These are phyloP conservation scores for Genyomyrus donnyi DNA, from an alignment of 2,113 vertebrate species.

Conservation along the genomic window DNA sequence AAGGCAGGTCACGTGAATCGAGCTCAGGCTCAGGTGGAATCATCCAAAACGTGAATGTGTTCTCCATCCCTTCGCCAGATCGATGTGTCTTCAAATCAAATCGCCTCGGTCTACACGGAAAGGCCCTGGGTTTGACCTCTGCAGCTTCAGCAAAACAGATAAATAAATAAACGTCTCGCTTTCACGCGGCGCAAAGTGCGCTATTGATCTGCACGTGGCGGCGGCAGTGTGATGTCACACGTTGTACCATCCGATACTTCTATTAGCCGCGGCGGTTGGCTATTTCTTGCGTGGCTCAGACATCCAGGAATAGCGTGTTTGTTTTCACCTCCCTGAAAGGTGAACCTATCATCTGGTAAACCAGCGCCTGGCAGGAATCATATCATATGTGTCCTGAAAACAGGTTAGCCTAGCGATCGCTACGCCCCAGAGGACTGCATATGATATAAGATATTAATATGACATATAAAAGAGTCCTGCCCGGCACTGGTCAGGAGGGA, in stretches of 20 bases:
- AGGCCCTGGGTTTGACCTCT: constrained; percentile 23
- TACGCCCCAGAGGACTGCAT: neutral
- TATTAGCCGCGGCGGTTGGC: neutral
- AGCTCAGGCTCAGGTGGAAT: constrained; percentile 30
- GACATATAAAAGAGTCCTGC: neutral
- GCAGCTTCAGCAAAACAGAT: constrained; percentile 33
- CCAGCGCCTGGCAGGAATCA: neutral
- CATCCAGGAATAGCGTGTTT: constrained; percentile 3
- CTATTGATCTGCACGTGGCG: neutral
- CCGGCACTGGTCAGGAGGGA: neutral
- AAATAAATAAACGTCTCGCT: neutral
- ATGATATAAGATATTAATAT: neutral
- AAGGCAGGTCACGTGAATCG: constrained; percentile 28
- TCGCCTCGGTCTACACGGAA: constrained; percentile 29
- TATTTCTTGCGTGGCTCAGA: neutral
- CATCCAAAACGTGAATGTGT: constrained; percentile 29
- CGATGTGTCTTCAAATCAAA: constrained; percentile 39
- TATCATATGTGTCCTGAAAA: neutral
- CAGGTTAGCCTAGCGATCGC: neutral
- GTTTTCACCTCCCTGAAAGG: neutral
- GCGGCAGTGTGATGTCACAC: neutral
- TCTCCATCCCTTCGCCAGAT: constrained; percentile 28
- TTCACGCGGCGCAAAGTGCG: constrained; percentile 2
- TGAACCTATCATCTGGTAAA: neutral
- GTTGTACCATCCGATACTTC: neutral